Evolutionary conservation across 2,113 vertebrate genomes (phyloP).

Genomic region (Mirounga angustirostris): DNA sequence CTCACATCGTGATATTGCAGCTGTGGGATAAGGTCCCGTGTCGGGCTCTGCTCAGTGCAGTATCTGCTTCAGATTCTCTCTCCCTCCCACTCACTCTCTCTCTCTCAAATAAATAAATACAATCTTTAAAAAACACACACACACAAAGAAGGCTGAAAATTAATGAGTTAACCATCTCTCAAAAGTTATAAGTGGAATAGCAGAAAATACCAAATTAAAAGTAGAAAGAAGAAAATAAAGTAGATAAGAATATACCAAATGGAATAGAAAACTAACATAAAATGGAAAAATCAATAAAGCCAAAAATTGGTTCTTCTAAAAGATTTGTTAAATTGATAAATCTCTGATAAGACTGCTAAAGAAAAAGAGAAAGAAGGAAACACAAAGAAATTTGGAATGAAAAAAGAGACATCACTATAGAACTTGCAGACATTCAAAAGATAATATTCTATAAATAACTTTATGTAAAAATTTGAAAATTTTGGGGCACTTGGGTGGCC

Average conservation of each 20-base stretch:
- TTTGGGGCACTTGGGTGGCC: background rate
- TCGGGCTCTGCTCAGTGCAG: background rate
- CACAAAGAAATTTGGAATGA: background rate
- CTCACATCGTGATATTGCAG: background rate
- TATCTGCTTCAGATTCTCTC: background rate
- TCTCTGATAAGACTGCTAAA: background rate
- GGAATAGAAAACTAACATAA: background rate
- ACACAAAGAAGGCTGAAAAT: background rate
- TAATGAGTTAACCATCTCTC: background rate
- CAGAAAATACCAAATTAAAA: background rate
- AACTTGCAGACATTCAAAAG: background rate
- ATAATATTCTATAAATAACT: background rate
- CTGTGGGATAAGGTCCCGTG: background rate
- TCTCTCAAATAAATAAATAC: background rate
- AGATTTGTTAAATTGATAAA: background rate
- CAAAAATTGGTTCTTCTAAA: background rate
- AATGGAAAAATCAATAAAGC: background rate
- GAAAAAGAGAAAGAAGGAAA: background rate
- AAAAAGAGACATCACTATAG: background rate
- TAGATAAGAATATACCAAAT: background rate
- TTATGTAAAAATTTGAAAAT: background rate
- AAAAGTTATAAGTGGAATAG: slow-evolving; percentile 4
- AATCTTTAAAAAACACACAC: background rate
- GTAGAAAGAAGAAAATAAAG: background rate
- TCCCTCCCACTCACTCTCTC: background rate